Evolutionary conservation across 1,140 invertebrate species (phyloP), one percentile per base, ranked within the genome.

Genomic region (Aphelenchoides besseyi): DNA sequence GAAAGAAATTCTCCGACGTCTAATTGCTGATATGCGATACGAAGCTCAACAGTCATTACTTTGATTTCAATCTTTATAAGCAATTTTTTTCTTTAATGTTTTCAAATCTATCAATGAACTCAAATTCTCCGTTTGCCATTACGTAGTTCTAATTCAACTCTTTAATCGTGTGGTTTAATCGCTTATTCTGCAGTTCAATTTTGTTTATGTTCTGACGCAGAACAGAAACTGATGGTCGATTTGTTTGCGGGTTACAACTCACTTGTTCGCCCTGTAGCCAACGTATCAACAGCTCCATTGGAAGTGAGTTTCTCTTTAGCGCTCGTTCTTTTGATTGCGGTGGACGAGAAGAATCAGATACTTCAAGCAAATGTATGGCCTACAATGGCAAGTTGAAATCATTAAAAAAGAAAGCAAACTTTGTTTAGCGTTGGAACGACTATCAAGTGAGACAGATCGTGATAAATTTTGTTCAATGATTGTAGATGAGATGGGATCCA

Each of bases 211-310:
- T 94, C 92, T 28, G 94, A 95, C 87, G 94, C 95, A 89, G 94
- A 97, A 86, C 94, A 96, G 86, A 89, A 92, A 79, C 87, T 98
- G 81, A 93, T 98, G 62, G 89, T 93, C 76, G 93, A 98, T 87
- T 89, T 99, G 63, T 98, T 99, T 88, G 90, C 93, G 82, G 94
- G 95, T 73, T 99, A 98, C 89, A 98, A 98, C 88, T 95, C 96
- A 85, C 90, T 99, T 55, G 97, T 98, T 85, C 90, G 97, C 81
- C 97, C 97, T 36, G 96, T 98, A 70, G 90, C 93, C 86, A 95
- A 97, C 86, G 96, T 92, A 77, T 91, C 76, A 26, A 71, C 70
- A 12, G 95, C 92, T 77, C 81, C 82, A 85, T 92, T 98, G 70
- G 91, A 93, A 86, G 94, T 99, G 72, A 89, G 91, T 82, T 98